A percentile compares a stretch with the other conserved stretches of the same genome.
Evolutionary conservation across 2,797 vertebrate genomes (phyloP).

Genomic region (Gambelia wislizenii): DNA sequence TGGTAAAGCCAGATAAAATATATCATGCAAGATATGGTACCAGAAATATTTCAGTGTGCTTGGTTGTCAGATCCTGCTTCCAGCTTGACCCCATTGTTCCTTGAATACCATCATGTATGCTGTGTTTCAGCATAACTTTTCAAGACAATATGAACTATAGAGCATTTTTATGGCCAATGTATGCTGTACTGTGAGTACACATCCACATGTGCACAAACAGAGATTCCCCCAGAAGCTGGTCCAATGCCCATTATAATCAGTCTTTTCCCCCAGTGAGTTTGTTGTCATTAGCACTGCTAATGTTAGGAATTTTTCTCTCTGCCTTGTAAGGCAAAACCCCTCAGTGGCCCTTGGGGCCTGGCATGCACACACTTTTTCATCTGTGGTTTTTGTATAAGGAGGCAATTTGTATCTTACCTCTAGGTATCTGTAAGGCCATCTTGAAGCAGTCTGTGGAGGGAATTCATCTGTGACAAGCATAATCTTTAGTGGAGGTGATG

Average conservation of each 20-base stretch:
- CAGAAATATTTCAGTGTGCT: neutral
- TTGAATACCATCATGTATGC: neutral
- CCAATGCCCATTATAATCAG: neutral
- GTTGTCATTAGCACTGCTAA: neutral
- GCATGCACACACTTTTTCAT: neutral
- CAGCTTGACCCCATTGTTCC: neutral
- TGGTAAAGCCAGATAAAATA: accelerated
- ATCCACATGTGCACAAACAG: accelerated
- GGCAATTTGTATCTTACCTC: neutral
- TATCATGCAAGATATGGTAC: neutral
- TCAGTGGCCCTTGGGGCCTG: neutral
- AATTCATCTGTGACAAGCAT: neutral
- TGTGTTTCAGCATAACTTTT: constrained; percentile 4
- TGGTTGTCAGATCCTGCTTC: constrained; percentile 22
- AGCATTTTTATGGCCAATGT: accelerated
- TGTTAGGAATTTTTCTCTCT: neutral
- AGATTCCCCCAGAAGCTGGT: neutral
- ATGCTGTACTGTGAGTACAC: accelerated
- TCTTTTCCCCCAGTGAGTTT: neutral
- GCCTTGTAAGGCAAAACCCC: neutral
- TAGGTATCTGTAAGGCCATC: neutral
- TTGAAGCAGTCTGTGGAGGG: neutral
- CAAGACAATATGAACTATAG: neutral
- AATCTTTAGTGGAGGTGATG: neutral
- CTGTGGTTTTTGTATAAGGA: neutral